Conservation (phyloP, 2,888 invertebrate genomes). For the Sphecodes monilicornis region DNA sequence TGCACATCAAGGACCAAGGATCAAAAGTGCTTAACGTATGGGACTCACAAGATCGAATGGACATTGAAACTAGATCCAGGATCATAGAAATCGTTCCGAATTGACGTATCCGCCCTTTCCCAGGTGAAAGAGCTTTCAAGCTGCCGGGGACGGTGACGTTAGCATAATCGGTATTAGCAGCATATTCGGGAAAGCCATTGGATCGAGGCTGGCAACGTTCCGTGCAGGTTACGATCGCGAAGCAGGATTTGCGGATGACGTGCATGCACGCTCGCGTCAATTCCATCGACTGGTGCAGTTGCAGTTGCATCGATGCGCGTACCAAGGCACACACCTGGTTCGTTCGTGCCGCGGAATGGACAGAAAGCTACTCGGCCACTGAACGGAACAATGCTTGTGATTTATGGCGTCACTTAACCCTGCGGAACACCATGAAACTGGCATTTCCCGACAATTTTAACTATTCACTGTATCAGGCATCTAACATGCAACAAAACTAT, state of each 20-base stretch:
- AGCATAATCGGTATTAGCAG: background rate
- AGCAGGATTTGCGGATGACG: constrained; percentile 18
- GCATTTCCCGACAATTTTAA: background rate
- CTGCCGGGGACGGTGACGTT: background rate
- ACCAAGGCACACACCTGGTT: background rate
- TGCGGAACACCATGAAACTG: background rate
- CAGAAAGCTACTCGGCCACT: background rate
- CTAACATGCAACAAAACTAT: background rate
- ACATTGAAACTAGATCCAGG: background rate
- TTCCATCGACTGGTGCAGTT: background rate
- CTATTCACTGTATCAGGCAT: background rate
- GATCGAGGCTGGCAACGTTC: background rate
- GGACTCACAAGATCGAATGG: no score
- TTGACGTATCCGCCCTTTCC: background rate
- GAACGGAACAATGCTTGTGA: background rate
- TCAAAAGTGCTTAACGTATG: no score
- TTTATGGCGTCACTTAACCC: background rate
- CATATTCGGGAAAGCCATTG: background rate
- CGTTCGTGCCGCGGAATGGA: background rate
- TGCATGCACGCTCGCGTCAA: background rate
- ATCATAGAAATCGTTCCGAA: background rate
- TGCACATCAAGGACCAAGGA: background rate
- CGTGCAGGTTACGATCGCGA: background rate
- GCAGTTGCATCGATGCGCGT: background rate
- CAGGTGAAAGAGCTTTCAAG: background rate